These are phyloP conservation scores for Xiphophorus hellerii DNA, from an alignment of 2,113 vertebrate species.

Conservation along the genomic window DNA sequence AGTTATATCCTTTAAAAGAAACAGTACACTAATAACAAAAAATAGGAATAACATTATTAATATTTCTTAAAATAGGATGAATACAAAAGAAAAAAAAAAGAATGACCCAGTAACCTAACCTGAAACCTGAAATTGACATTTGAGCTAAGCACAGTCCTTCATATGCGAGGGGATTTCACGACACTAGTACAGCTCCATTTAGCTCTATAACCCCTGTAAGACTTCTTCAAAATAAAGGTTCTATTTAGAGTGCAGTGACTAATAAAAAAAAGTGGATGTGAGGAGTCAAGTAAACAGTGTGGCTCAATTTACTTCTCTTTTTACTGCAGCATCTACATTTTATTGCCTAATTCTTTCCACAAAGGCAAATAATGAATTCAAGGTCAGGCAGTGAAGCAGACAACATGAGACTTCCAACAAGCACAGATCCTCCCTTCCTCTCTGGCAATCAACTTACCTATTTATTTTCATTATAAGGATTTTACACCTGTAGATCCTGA, in stretches of 20 bases:
- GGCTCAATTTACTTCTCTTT: neutral
- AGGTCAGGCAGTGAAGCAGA: neutral
- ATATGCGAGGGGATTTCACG: neutral
- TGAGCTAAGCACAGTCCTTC: slow-evolving; percentile 7
- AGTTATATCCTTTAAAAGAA: no score
- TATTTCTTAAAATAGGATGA: neutral
- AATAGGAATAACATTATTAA: neutral
- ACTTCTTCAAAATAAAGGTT: slow-evolving; percentile 28
- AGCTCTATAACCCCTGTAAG: neutral
- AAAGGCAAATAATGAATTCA: neutral
- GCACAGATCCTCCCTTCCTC: no score
- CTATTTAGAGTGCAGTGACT: slow-evolving; percentile 12
- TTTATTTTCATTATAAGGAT: no score
- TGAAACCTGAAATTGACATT: neutral
- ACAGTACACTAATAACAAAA: no score
- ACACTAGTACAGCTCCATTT: neutral
- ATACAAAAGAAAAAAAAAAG: neutral
- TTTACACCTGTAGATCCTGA: neutral
- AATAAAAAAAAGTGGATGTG: slow-evolving; percentile 10
- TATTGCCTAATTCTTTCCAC: slow-evolving; percentile 24
- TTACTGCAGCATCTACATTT: slow-evolving; percentile 4
- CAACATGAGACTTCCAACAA: no score
- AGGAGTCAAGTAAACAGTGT: slow-evolving; percentile 25
- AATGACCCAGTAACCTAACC: no score
- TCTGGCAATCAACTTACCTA: no score